Evolutionary conservation across 1,140 invertebrate species (phyloP).

Genomic region (Nephotettix cincticeps): DNA sequence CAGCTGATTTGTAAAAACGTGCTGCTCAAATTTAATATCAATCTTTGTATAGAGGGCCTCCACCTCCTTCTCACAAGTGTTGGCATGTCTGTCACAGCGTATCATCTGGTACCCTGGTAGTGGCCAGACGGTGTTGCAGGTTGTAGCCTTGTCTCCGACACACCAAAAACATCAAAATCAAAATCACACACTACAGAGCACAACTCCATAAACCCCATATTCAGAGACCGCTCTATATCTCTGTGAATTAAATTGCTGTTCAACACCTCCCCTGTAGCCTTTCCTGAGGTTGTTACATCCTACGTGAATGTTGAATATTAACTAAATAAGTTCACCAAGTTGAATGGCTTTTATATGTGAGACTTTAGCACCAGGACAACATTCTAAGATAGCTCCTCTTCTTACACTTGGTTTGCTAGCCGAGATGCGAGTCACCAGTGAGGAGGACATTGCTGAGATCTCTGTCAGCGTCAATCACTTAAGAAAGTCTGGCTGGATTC

Average conservation of each 20-base stretch:
- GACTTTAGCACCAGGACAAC: background rate
- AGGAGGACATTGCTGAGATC: background rate
- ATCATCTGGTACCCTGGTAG: no score
- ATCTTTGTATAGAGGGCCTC: no score
- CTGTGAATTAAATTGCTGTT: no score
- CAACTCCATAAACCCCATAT: background rate
- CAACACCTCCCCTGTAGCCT: background rate
- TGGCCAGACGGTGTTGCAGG: no score
- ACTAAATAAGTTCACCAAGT: background rate
- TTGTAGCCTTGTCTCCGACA: background rate
- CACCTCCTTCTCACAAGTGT: no score
- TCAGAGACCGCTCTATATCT: background rate
- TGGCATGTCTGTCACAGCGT: no score
- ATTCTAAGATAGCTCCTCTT: background rate
- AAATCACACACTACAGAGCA: background rate
- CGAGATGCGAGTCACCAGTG: background rate
- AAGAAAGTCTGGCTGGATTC: no score
- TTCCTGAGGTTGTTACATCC: background rate
- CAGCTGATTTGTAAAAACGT: no score
- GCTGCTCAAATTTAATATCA: no score
- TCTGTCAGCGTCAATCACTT: no score
- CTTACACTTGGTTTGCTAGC: background rate
- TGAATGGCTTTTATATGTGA: background rate
- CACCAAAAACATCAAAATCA: background rate
- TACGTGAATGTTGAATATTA: background rate